These are phyloP conservation scores for Novumbra hubbsi DNA, from an alignment of 2,797 vertebrate genomes.

Conservation along the genomic window DNA sequence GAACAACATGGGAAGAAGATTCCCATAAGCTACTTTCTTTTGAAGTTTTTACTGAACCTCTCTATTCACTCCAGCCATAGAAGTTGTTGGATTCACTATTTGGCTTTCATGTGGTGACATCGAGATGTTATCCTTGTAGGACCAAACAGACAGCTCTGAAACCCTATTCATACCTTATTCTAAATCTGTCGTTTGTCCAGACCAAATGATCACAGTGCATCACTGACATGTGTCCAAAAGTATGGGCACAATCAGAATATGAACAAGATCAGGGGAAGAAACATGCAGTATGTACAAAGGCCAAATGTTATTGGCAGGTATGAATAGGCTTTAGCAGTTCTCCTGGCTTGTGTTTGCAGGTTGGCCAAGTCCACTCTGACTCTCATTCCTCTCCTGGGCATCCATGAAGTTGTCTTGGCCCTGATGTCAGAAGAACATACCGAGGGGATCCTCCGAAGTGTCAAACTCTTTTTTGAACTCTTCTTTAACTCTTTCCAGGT, in stretches of 20 bases:
- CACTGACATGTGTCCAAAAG: too few relatives aligned
- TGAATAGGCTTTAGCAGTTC: neutral
- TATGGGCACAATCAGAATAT: too few relatives aligned
- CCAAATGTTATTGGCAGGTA: too few relatives aligned
- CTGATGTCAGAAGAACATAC: constrained; percentile 57
- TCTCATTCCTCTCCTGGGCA: constrained; percentile 69
- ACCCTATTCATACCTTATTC: too few relatives aligned
- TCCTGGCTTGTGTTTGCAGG: constrained; percentile 2
- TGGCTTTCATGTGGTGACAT: neutral
- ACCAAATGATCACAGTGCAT: too few relatives aligned
- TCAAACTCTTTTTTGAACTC: constrained; percentile 66
- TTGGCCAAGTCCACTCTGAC: constrained; percentile 71
- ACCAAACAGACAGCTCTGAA: neutral
- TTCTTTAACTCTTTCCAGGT: constrained; percentile 73
- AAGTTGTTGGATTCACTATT: neutral
- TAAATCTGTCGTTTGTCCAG: too few relatives aligned
- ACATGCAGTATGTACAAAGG: too few relatives aligned
- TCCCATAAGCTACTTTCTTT: neutral
- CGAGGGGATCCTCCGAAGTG: constrained; percentile 45
- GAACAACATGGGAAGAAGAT: neutral
- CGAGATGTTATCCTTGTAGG: neutral
- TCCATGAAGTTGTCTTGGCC: constrained; percentile 68
- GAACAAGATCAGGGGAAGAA: too few relatives aligned
- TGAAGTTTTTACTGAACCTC: neutral
- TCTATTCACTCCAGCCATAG: neutral